phyloP scores from a whole-genome alignment of 2,888 invertebrate species.

The Machimus rusticus region DNA sequence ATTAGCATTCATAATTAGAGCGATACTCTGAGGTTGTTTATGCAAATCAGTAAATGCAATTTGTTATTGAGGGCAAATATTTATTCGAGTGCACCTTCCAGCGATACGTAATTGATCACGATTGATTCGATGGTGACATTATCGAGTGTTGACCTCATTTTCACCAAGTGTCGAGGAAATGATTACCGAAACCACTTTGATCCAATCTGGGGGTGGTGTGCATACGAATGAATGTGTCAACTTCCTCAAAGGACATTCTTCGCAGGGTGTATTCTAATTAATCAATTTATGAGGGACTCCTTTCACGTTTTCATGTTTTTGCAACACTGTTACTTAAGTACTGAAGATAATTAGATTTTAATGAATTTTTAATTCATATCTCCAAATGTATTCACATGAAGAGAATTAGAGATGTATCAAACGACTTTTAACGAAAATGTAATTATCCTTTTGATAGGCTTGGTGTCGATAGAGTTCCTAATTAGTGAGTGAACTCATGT shows the following conservation, averaged over 20 bases:
- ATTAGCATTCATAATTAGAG: not conserved
- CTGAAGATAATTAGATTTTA: not conserved
- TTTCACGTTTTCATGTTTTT: not conserved
- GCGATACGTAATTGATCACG: slow-evolving; percentile 59
- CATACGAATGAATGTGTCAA: not conserved
- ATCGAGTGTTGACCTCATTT: slow-evolving; percentile 62
- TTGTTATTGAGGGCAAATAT: not conserved
- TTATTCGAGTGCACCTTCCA: slow-evolving; percentile 40
- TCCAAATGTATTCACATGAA: not conserved
- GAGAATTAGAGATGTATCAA: not conserved
- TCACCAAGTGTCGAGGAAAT: slow-evolving; percentile 51
- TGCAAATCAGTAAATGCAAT: not conserved
- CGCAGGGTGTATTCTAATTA: not conserved
- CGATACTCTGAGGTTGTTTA: not conserved
- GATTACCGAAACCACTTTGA: not conserved
- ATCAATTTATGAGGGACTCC: not conserved
- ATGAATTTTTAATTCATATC: not conserved
- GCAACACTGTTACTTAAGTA: not conserved
- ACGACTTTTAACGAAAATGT: no score
- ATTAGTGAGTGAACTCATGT: not conserved
- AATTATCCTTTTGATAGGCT: not conserved
- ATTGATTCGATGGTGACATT: slow-evolving; percentile 57
- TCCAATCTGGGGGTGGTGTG: not conserved
- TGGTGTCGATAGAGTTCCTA: not conserved
- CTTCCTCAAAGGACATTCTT: not conserved